phyloP scores from a whole-genome alignment of 23 tunicate species.

The Styela plicata region DNA sequence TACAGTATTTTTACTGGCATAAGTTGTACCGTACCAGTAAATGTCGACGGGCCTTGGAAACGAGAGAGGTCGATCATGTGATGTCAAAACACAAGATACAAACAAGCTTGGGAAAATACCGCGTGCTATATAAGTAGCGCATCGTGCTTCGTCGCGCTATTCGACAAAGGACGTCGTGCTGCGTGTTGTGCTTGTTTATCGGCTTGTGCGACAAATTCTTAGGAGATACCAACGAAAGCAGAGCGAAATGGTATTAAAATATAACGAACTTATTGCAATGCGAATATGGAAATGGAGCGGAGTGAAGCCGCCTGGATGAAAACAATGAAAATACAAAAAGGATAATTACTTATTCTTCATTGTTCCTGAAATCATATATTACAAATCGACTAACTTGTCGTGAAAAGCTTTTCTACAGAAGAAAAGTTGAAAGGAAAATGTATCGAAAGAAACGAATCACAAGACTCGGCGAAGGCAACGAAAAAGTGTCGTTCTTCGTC shows the following conservation, averaged over 20 bases:
- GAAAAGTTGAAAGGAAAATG: not conserved
- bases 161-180: not conserved
- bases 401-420: too few relatives aligned
- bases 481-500: not conserved
- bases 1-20: too few relatives aligned
- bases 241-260: not conserved
- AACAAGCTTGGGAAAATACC: not conserved
- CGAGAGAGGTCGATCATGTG: not conserved
- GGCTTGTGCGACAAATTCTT: too few relatives aligned
- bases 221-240: too few relatives aligned
- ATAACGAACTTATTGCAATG: not conserved
- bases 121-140: not conserved
- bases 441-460: not conserved
- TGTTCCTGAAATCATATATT: not conserved
- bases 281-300: not conserved
- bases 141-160: not conserved
- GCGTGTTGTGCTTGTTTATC: too few relatives aligned
- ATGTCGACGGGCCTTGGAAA: not conserved
- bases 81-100: not conserved
- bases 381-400: not conserved
- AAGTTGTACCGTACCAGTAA: not conserved
- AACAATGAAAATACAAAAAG: not conserved
- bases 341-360: not conserved
- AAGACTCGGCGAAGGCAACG: not conserved
- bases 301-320: not conserved